phyloP scores from a whole-genome alignment of 2,888 invertebrate species.

The Acanthoscelides obtectus region DNA sequence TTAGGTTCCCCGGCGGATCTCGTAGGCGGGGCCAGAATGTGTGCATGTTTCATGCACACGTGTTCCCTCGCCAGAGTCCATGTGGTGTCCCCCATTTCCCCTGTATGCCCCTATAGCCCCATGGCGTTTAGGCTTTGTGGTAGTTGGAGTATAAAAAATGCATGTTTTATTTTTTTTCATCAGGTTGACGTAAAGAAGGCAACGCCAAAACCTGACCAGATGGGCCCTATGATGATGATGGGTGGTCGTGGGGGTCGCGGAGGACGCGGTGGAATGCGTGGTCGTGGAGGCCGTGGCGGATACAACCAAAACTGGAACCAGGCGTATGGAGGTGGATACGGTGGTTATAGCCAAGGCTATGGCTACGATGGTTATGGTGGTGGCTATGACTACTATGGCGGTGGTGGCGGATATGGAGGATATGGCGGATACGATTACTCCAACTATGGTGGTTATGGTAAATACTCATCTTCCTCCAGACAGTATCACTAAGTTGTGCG shows the following conservation, averaged over 20 bases:
- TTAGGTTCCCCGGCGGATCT: no score
- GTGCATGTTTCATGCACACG: no score
- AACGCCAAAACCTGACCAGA: constrained; percentile 81
- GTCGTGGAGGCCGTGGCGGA: constrained; percentile 61
- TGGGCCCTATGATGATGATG: constrained; percentile 49
- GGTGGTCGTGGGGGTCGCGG: constrained; percentile 66
- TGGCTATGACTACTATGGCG: constrained; percentile 59
- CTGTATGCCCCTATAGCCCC: no score
- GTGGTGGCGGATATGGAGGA: constrained; percentile 67
- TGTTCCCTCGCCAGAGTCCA: no score
- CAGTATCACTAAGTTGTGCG: constrained; percentile 5
- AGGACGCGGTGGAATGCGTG: constrained; percentile 63
- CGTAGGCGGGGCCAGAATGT: no score
- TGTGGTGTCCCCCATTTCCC: no score
- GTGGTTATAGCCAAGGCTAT: constrained; percentile 24
- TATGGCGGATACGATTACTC: constrained; percentile 79
- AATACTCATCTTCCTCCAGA: constrained; percentile 47
- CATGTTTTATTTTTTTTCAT: constrained; percentile 9
- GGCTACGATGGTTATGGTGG: constrained; percentile 62
- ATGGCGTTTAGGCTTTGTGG: no score
- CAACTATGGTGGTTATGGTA: constrained; percentile 80
- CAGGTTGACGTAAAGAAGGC: constrained; percentile 93
- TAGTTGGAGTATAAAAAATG: no score
- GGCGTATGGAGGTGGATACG: constrained; percentile 56
- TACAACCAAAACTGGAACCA: constrained; percentile 63